These are phyloP conservation scores for Musca domestica DNA, from an alignment of 1,140 invertebrate species.

Conservation along the genomic window DNA sequence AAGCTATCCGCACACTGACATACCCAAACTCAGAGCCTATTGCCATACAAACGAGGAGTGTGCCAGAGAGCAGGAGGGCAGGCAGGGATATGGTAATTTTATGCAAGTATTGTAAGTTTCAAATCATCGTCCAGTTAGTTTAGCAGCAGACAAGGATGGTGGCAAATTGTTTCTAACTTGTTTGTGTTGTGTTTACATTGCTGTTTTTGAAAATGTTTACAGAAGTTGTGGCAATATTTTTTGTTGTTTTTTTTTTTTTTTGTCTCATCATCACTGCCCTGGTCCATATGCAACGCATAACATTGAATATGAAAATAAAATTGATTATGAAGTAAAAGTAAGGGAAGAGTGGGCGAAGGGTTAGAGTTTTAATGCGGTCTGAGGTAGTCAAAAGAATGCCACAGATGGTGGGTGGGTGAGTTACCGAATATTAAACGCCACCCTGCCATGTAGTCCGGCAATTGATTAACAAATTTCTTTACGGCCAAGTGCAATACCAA, in stretches of 20 bases:
- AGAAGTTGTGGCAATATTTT: constrained; percentile 14
- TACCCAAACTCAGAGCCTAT: too few species aligned
- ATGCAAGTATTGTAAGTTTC: too few species aligned
- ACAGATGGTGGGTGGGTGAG: not conserved
- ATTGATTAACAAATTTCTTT: constrained; percentile 18
- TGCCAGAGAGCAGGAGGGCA: too few species aligned
- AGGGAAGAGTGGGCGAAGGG: too few species aligned
- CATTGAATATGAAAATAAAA: constrained; percentile 9
- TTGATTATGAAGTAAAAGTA: too few species aligned
- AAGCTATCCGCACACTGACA: too few species aligned
- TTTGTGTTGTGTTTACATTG: constrained; percentile 16
- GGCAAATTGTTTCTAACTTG: constrained; percentile 8
- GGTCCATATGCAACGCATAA: not conserved
- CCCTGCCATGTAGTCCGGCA: not conserved
- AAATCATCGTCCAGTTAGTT: too few species aligned
- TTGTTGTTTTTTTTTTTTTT: too few species aligned
- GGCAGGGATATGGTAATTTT: too few species aligned
- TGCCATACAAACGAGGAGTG: too few species aligned
- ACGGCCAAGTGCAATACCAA: not conserved
- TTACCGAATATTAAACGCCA: not conserved
- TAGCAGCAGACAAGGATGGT: too few species aligned
- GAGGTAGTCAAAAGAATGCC: not conserved
- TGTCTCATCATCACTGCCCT: not conserved
- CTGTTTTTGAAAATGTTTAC: constrained; percentile 18
- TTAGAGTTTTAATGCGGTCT: too few species aligned